These are phyloP conservation scores for Ophonus ardosiacus DNA, from an alignment of 2,888 invertebrate species.

Conservation along the genomic window DNA sequence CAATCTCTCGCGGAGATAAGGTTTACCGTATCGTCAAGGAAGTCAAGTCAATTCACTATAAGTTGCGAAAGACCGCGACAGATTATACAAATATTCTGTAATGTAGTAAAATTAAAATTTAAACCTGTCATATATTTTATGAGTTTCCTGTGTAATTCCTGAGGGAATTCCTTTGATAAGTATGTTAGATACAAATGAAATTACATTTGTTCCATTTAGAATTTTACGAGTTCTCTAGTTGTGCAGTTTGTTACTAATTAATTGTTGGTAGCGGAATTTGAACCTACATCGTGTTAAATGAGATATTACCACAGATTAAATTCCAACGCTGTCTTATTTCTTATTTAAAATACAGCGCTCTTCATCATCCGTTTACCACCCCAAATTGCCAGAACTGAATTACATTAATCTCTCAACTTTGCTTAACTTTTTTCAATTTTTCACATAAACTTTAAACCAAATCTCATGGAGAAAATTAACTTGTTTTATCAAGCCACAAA, in stretches of 20 bases:
- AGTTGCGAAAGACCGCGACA: too few species aligned
- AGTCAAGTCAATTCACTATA: too few species aligned
- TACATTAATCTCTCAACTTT: slow-evolving; percentile 22
- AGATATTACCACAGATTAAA: not conserved
- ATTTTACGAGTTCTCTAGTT: not conserved
- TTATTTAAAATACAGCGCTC: not conserved
- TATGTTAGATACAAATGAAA: too few species aligned
- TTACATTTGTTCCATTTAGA: not conserved
- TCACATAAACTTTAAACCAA: slow-evolving; percentile 6
- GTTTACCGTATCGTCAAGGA: too few species aligned
- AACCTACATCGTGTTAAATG: not conserved
- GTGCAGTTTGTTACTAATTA: not conserved
- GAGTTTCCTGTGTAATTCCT: too few species aligned
- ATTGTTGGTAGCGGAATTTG: not conserved
- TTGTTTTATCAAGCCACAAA: slow-evolving; percentile 20
- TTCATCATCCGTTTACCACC: not conserved
- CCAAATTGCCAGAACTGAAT: not conserved
- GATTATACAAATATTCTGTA: too few species aligned
- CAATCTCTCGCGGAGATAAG: too few species aligned
- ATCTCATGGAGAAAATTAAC: slow-evolving; percentile 1
- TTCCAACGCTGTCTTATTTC: not conserved
- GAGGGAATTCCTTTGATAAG: too few species aligned
- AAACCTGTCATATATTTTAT: too few species aligned
- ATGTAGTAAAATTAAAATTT: too few species aligned
- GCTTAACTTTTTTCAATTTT: slow-evolving; percentile 30